phyloP scores from a whole-genome alignment of 1,140 invertebrate species.

The Zaprionus capensis region DNA sequence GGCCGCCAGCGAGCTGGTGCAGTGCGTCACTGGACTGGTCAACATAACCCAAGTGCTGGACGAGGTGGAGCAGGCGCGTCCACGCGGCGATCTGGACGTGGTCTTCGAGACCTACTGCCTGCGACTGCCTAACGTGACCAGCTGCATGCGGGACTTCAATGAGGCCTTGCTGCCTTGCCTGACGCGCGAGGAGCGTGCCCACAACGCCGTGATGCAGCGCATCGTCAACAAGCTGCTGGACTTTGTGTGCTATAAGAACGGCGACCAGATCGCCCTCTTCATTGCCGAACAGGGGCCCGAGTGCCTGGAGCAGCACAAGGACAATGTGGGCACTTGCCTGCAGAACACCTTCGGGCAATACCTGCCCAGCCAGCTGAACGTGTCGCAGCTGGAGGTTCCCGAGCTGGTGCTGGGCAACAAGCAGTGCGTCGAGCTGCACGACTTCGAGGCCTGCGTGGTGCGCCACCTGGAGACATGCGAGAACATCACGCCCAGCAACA shows the following conservation, averaged over 20 bases:
- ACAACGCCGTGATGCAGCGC: slow-evolving; percentile 86
- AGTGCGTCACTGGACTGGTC: slow-evolving; percentile 85
- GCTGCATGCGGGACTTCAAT: slow-evolving; percentile 87
- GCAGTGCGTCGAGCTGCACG: slow-evolving; percentile 85
- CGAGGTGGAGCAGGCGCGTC: slow-evolving; percentile 87
- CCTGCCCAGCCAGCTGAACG: slow-evolving; percentile 75
- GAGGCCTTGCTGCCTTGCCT: slow-evolving; percentile 87
- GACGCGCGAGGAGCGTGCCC: slow-evolving; percentile 85
- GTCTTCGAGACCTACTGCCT: slow-evolving; percentile 86
- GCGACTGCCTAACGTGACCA: slow-evolving; percentile 86
- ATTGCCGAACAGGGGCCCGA: slow-evolving; percentile 91
- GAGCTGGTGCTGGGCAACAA: slow-evolving; percentile 65
- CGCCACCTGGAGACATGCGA: slow-evolving; percentile 87
- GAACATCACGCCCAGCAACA: slow-evolving; percentile 91
- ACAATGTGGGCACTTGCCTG: slow-evolving; percentile 87
- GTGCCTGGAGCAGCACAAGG: slow-evolving; percentile 87
- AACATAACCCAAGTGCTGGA: slow-evolving; percentile 85
- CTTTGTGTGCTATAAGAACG: slow-evolving; percentile 91
- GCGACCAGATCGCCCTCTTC: slow-evolving; percentile 92
- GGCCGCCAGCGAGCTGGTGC: slow-evolving; percentile 47
- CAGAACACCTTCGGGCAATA: slow-evolving; percentile 86
- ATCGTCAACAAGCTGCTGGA: slow-evolving; percentile 89
- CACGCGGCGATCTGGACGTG: slow-evolving; percentile 86
- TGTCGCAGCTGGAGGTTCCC: slow-evolving; percentile 46
- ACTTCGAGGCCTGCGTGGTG: slow-evolving; percentile 88